A percentile compares a stretch with the other conserved stretches of the same genome.
phyloP scores from a whole-genome alignment of 2,113 vertebrate species.

The Phainopepla nitens region DNA sequence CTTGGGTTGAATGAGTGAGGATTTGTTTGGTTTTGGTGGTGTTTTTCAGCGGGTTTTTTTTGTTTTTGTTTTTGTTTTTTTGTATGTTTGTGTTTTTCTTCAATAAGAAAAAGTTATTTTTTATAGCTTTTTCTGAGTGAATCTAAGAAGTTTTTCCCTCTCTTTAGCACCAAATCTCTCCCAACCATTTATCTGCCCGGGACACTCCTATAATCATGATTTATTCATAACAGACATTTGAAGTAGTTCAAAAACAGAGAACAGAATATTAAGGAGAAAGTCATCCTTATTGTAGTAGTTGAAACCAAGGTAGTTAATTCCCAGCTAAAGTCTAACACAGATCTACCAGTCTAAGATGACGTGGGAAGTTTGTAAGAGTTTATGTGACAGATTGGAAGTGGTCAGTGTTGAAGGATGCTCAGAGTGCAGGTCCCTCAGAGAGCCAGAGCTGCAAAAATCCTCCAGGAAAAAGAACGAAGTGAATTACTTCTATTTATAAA shows the following conservation, averaged over 20 bases:
- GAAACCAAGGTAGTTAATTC: neutral
- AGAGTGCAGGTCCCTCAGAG: neutral
- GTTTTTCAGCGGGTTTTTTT: too few species aligned
- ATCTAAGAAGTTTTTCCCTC: accelerated
- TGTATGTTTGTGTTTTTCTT: neutral
- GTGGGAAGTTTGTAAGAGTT: neutral
- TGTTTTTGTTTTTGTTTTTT: neutral
- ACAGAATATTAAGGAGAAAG: neutral
- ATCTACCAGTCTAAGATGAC: neutral
- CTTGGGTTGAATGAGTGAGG: neutral
- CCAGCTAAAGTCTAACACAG: neutral
- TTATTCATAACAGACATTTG: neutral
- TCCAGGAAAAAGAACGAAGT: neutral
- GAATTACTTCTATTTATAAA: neutral
- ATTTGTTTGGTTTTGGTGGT: neutral
- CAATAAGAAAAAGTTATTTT: neutral
- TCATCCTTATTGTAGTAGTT: neutral
- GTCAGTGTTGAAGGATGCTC: neutral
- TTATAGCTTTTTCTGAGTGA: neutral
- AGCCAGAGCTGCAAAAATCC: neutral
- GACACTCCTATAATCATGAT: neutral
- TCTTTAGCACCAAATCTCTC: neutral
- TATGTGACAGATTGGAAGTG: neutral
- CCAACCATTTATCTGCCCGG: neutral
- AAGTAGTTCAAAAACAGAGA: neutral